Conservation (phyloP, 37 sponge, comb jelly and placozoan species). For the Halichondria panicea region DNA sequence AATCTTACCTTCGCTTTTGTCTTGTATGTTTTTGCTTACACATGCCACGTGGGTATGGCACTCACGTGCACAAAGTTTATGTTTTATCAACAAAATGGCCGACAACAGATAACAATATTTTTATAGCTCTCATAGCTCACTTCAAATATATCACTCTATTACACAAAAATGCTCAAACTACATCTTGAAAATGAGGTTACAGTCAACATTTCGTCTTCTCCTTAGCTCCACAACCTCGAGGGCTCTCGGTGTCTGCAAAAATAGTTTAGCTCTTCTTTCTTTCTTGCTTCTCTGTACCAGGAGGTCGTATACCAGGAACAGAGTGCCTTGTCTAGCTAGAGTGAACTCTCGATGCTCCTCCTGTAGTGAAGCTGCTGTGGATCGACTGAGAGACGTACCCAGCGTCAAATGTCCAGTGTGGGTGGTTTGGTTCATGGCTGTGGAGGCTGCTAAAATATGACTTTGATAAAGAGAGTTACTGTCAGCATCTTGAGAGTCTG, state of each 20-base stretch:
- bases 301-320: constrained; percentile 54
- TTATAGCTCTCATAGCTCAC: too few species aligned
- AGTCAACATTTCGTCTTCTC: constrained; percentile 4
- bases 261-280: constrained; percentile 54
- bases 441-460: constrained; percentile 30
- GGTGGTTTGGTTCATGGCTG: constrained; percentile 6
- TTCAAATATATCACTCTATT: too few species aligned
- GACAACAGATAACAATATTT: too few species aligned
- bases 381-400: not conserved
- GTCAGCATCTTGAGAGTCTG: constrained; percentile 40
- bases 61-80: too few species aligned
- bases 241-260: constrained; percentile 22
- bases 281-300: constrained; percentile 27
- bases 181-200: constrained; percentile 50
- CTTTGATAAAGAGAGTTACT: constrained; percentile 20
- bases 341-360: constrained; percentile 23
- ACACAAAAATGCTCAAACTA: too few species aligned
- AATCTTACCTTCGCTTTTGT: too few species aligned
- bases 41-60: too few species aligned
- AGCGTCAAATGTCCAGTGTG: not conserved
- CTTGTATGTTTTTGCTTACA: too few species aligned
- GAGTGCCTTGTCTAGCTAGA: constrained; percentile 24
- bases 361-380: not conserved
- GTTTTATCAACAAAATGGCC: too few species aligned
- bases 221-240: constrained; percentile 1